phyloP scores from a whole-genome alignment of 2,797 vertebrate genomes.

The Mus spretus region DNA sequence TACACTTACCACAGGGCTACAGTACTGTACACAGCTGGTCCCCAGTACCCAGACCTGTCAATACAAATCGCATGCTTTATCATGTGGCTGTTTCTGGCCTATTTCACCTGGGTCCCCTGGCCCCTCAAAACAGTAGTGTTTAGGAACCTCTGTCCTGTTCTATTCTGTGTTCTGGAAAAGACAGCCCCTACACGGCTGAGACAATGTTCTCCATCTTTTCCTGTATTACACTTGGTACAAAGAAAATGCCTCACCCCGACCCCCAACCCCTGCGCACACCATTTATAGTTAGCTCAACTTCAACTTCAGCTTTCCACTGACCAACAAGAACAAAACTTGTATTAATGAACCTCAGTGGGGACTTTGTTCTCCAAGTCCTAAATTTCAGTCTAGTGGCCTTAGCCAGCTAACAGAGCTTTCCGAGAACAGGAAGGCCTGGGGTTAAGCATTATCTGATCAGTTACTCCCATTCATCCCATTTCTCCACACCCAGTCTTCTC shows the following conservation, averaged over 20 bases:
- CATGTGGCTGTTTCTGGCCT: not conserved
- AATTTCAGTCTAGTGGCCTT: not conserved
- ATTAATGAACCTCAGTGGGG: not conserved
- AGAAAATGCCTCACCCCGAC: not conserved
- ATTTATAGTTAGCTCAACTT: not conserved
- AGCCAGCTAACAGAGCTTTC: not conserved
- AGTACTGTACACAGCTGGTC: too few species aligned
- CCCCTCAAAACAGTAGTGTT: not conserved
- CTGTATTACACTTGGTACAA: not conserved
- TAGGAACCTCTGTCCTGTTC: not conserved
- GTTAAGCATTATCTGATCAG: not conserved
- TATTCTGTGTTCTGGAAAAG: not conserved
- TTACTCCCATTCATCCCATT: not conserved
- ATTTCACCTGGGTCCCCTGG: not conserved
- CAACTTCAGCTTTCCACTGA: not conserved
- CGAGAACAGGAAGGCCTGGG: not conserved
- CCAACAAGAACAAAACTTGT: not conserved
- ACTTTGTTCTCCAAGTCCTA: not conserved
- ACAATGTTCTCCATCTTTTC: not conserved
- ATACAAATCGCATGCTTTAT: not conserved
- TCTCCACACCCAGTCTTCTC: not conserved
- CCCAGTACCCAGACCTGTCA: accelerated
- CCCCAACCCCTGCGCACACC: not conserved
- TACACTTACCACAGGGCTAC: not conserved
- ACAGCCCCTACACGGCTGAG: not conserved